phyloP scores from a whole-genome alignment of 2,888 invertebrate genomes.

The Watsonalla cultraria region DNA sequence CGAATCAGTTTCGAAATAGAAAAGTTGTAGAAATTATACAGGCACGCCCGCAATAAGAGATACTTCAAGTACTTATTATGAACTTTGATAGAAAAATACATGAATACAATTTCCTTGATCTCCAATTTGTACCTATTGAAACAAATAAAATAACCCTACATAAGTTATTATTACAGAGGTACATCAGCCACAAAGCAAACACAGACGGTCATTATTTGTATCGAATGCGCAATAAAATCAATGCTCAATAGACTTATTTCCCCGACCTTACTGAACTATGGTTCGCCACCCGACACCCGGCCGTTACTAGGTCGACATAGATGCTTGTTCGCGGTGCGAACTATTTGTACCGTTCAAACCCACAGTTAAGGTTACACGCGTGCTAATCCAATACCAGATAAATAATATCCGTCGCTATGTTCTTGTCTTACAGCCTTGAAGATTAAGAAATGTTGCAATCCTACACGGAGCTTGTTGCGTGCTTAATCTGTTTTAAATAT shows the following conservation, averaged over 20 bases:
- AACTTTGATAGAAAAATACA: no score
- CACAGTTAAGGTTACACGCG: constrained; percentile 57
- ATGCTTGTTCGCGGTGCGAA: constrained; percentile 47
- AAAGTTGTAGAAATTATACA: no score
- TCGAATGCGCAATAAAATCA: neutral
- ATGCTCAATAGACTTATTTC: constrained; percentile 22
- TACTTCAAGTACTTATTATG: no score
- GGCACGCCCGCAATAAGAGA: no score
- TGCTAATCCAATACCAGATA: constrained; percentile 55
- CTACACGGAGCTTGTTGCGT: neutral
- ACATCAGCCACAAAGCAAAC: neutral
- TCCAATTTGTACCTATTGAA: neutral
- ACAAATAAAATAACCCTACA: neutral
- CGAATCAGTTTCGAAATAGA: neutral
- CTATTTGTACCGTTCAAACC: constrained; percentile 70
- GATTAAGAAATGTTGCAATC: constrained; percentile 27
- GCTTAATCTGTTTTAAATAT: no score
- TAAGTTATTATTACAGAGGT: neutral
- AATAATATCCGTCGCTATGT: constrained; percentile 46
- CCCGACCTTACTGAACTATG: constrained; percentile 24
- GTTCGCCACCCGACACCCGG: constrained; percentile 50
- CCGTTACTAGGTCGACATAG: constrained; percentile 55
- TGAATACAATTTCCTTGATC: no score
- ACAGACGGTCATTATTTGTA: neutral
- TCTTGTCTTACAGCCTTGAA: constrained; percentile 32